phyloP scores from a whole-genome alignment of 2,113 vertebrate genomes.

The Dipodomys ordii region DNA sequence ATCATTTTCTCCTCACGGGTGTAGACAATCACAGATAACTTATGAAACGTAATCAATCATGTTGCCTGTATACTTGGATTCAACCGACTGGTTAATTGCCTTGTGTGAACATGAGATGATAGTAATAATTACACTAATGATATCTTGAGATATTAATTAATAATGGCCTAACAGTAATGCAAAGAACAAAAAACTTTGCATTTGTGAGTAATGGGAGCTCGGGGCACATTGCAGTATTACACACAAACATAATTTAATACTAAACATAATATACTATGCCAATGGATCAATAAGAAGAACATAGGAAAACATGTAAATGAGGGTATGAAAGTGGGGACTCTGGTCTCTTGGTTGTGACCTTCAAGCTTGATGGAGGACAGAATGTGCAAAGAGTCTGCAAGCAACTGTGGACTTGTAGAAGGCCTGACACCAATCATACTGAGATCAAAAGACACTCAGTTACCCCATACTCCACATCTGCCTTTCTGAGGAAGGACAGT shows the following conservation, averaged over 20 bases:
- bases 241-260: neutral
- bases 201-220: neutral
- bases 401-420: neutral
- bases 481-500: neutral
- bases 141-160: neutral
- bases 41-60: neutral
- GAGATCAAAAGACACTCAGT: conserved; percentile 58
- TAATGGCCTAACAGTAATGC: neutral
- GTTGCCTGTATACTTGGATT: neutral
- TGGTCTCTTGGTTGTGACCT: neutral
- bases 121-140: neutral
- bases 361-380: neutral
- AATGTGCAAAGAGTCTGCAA: neutral
- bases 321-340: neutral
- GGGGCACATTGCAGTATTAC: neutral
- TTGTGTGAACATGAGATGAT: neutral
- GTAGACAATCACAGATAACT: neutral
- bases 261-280: neutral
- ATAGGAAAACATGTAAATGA: neutral
- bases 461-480: neutral
- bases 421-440: neutral
- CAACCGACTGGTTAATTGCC: neutral
- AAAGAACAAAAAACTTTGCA: neutral
- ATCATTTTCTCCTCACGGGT: neutral
- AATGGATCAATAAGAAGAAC: neutral